Percentiles rank a stretch among this genome's conserved stretches.
These are phyloP conservation scores for Hippocampus comes DNA, from an alignment of 2,113 vertebrate genomes.

Conservation along the genomic window DNA sequence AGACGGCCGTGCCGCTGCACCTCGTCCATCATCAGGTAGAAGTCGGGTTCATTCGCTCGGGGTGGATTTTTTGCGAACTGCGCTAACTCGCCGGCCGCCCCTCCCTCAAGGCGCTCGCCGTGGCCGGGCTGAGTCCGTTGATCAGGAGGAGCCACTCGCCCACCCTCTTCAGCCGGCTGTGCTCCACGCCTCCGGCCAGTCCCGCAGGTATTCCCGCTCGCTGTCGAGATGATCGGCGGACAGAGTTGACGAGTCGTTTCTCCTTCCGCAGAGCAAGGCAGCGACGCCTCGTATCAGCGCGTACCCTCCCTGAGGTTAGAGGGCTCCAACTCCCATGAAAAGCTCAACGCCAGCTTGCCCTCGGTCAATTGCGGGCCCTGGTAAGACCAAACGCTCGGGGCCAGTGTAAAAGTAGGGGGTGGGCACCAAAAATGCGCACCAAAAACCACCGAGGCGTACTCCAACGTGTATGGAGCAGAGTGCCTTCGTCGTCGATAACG, in stretches of 20 bases:
- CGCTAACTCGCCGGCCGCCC: background rate
- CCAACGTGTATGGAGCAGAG: too few relatives aligned
- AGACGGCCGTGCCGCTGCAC: conserved; percentile 89
- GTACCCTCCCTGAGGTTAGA: conserved; percentile 83
- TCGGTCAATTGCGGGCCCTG: conserved; percentile 85
- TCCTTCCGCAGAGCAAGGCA: conserved; percentile 54
- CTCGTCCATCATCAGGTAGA: conserved; percentile 94
- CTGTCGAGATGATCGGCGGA: background rate
- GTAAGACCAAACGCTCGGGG: conserved; percentile 27
- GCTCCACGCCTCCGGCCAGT: conserved; percentile 82
- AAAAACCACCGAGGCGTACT: too few relatives aligned
- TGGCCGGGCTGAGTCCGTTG: conserved; percentile 90
- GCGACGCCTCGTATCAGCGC: conserved; percentile 71
- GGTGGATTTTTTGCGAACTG: background rate
- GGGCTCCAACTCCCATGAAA: conserved; percentile 82
- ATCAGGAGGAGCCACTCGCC: conserved; percentile 93
- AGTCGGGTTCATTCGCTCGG: too few relatives aligned
- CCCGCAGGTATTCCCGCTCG: conserved; percentile 64
- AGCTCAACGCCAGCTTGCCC: conserved; percentile 94
- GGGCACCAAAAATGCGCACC: too few relatives aligned
- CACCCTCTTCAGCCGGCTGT: conserved; percentile 78
- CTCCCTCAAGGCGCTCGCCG: conserved; percentile 80
- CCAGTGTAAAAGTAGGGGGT: background rate
- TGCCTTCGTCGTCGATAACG: too few relatives aligned
- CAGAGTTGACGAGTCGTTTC: background rate